These are phyloP conservation scores for Drosophila obscura DNA, from an alignment of 1,140 invertebrate species.

Conservation along the genomic window DNA sequence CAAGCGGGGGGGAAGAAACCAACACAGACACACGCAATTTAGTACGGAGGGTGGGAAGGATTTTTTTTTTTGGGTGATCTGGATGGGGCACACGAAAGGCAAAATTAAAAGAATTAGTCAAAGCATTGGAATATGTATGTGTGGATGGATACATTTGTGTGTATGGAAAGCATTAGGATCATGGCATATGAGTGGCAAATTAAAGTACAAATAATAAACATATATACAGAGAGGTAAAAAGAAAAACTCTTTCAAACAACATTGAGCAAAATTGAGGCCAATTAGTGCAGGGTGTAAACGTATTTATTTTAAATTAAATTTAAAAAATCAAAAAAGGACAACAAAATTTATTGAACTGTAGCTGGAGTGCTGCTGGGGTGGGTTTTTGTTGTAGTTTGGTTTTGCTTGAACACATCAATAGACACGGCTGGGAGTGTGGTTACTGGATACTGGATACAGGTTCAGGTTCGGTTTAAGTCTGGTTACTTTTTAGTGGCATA, in stretches of 20 bases:
- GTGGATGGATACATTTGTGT: constrained; percentile 26
- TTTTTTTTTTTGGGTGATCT: constrained; percentile 8
- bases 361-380: constrained; percentile 44
- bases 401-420: constrained; percentile 30
- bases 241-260: constrained; percentile 50
- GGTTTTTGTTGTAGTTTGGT: constrained; percentile 18
- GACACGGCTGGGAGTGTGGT: constrained; percentile 37
- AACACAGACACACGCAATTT: constrained; percentile 38
- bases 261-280: constrained; percentile 64
- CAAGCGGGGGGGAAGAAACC: constrained; percentile 15
- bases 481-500: constrained; percentile 59
- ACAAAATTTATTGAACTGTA: constrained; percentile 61
- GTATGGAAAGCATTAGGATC: constrained; percentile 37
- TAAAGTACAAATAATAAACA: constrained; percentile 53
- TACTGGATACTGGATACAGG: constrained; percentile 13
- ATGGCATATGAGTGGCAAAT: constrained; percentile 20
- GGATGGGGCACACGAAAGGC: constrained; percentile 35
- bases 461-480: constrained; percentile 22
- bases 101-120: constrained; percentile 38
- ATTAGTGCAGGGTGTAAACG: constrained; percentile 73
- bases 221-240: constrained; percentile 50
- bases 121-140: constrained; percentile 23
- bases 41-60: constrained; percentile 10
- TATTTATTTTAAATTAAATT: constrained; percentile 58
- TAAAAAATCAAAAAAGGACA: constrained; percentile 42